These are phyloP conservation scores for Balaenoptera acutorostrata DNA, from an alignment of 2,113 vertebrate genomes.

Conservation along the genomic window DNA sequence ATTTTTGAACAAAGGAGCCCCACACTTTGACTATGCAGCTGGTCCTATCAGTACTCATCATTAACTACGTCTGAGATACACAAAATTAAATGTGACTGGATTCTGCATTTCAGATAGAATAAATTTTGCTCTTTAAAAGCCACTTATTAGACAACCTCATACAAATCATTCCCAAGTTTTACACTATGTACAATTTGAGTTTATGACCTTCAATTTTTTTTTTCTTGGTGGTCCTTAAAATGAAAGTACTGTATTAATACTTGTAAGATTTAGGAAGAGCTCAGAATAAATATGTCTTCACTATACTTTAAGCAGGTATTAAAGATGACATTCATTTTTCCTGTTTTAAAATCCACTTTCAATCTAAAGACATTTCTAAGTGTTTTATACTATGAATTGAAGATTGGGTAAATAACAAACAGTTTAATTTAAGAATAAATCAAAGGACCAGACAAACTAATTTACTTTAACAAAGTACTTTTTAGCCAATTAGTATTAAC, in stretches of 20 bases:
- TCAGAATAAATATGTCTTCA: neutral
- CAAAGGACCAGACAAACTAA: neutral
- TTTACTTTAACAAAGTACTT: neutral
- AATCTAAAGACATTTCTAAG: slow-evolving; percentile 20
- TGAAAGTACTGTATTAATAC: neutral
- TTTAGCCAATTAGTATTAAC: neutral
- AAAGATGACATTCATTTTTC: neutral
- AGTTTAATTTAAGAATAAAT: neutral
- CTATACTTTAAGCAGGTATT: neutral
- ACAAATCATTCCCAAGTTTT: neutral
- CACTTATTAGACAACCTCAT: neutral
- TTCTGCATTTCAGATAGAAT: neutral
- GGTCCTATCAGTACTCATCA: neutral
- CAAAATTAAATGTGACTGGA: neutral
- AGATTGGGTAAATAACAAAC: neutral
- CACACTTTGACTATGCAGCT: neutral
- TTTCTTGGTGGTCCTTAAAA: neutral
- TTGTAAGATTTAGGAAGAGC: neutral
- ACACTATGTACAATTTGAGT: neutral
- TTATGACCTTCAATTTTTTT: neutral
- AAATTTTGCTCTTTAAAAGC: neutral
- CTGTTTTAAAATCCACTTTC: slow-evolving; percentile 28
- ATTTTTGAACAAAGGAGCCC: neutral
- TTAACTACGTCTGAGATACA: neutral
- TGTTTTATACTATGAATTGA: neutral